phyloP scores from a whole-genome alignment of 2,113 vertebrate genomes.

The Rhinopomastus cyanomelas region DNA sequence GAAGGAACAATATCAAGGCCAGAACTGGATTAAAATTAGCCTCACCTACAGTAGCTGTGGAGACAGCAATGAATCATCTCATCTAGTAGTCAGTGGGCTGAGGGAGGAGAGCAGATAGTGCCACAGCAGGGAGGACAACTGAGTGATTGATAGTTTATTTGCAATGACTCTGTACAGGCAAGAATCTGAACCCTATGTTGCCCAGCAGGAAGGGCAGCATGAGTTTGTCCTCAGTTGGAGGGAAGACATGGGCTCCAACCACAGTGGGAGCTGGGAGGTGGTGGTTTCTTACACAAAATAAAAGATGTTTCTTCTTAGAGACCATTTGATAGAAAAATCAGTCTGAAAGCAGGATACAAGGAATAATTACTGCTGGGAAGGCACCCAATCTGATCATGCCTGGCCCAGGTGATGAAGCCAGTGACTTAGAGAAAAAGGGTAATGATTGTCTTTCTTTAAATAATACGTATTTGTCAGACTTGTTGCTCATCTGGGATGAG shows the following conservation, averaged over 20 bases:
- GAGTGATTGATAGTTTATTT: rapidly evolving
- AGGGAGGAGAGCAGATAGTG: background rate
- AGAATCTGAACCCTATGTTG: background rate
- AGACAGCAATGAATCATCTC: background rate
- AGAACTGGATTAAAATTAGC: background rate
- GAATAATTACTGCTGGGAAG: background rate
- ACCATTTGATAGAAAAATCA: background rate
- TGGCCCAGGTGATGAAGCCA: background rate
- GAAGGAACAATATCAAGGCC: background rate
- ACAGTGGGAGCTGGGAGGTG: background rate
- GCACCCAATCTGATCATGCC: background rate
- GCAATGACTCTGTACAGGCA: background rate
- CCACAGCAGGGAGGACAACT: background rate
- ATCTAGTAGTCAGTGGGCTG: background rate
- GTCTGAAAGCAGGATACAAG: background rate
- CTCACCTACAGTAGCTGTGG: background rate
- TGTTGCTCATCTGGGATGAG: background rate
- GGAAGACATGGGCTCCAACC: background rate
- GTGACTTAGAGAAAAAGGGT: background rate
- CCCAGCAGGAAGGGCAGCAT: background rate
- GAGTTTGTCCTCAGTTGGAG: background rate
- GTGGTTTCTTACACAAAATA: background rate
- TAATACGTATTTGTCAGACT: background rate
- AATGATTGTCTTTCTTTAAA: background rate
- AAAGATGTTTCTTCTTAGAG: background rate